Base-by-base conservation (phyloP, 2,113 vertebrate species). In the Zingel zingel region DNA sequence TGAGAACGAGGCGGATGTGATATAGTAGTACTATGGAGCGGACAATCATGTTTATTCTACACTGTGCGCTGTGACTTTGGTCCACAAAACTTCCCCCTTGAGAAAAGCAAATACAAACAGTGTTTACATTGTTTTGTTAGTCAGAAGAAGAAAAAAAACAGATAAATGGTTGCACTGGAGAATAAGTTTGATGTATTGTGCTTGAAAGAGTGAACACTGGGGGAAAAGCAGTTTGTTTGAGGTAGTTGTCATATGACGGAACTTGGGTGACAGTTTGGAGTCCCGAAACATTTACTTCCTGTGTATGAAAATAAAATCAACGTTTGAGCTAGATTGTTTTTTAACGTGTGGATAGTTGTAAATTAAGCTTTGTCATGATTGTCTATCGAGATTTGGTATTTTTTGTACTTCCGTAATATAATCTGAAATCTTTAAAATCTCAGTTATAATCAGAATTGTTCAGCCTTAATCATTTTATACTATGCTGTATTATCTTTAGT, bases 341-440 rank as follows among this genome's bases (percentile, higher is more conserved):
- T 69, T 66, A 82, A 86, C 51, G 61, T 77, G 45, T 86, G 58
- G 23, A 82, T 91, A 89, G 79, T 74, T 89, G 61, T 84, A 81
- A 78, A 74, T 81, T 77, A 69, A 78, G 33, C 47, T 77, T 70
- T 74, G 33, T 74, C 33, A 57, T 75, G 36, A 87, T 85, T 70
- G 3, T 63, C 7, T 51, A 54, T 30, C 10, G 16, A 79, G 76
- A 84, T 80, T 72, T 56, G 12, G 16, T 87, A 77, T 86, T 78
- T 85, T 88, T 88, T 88, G 16, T 88, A 86, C 50, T 75, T 64
- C 39, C 25, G 25, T 63, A 9, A 78, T 84, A 10, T 65, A 82
- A 83, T 77, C 69, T 64, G 39, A 84, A 85, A 76, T 77, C 71
- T 58, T 57, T 47, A 3, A 70, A 67, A 77, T 84, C 54, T 36